phyloP scores from a whole-genome alignment of 37 sponge, comb jelly and placozoan species.

The Cladorhizidae sp. region DNA sequence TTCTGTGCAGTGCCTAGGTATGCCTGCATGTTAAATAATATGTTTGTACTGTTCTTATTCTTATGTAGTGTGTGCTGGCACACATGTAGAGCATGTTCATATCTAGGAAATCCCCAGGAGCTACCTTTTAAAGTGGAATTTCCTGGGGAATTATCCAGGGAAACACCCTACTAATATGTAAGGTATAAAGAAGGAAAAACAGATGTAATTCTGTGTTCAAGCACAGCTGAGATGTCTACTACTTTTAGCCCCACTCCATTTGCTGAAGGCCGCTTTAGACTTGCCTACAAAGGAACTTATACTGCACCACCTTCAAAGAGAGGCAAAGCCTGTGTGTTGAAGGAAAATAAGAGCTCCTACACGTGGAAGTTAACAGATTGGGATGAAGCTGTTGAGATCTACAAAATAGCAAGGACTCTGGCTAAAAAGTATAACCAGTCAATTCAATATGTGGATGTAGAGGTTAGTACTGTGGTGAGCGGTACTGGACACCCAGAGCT shows the following conservation, averaged over 20 bases:
- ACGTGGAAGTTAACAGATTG: conserved; percentile 47
- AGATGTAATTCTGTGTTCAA: no score
- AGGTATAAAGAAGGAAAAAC: no score
- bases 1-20: no score
- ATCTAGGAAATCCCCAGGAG: no score
- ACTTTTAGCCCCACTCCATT: conserved; percentile 19
- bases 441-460: conserved; percentile 29
- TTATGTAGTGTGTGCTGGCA: no score
- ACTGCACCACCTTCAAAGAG: conserved; percentile 6
- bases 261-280: conserved; percentile 52
- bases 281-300: conserved; percentile 50
- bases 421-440: conserved; percentile 33
- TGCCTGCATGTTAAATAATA: no score
- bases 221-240: not conserved
- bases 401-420: conserved; percentile 25
- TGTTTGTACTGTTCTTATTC: no score
- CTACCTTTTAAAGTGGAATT: no score
- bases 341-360: conserved; percentile 27
- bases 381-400: conserved; percentile 28
- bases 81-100: no score
- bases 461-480: conserved; percentile 1
- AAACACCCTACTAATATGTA: no score
- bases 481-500: conserved; percentile 6
- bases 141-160: no score
- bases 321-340: conserved; percentile 45